A percentile compares a stretch with the other conserved stretches of the same genome.
phyloP scores from a whole-genome alignment of 2,888 invertebrate genomes.

The Galerucella pusilla region DNA sequence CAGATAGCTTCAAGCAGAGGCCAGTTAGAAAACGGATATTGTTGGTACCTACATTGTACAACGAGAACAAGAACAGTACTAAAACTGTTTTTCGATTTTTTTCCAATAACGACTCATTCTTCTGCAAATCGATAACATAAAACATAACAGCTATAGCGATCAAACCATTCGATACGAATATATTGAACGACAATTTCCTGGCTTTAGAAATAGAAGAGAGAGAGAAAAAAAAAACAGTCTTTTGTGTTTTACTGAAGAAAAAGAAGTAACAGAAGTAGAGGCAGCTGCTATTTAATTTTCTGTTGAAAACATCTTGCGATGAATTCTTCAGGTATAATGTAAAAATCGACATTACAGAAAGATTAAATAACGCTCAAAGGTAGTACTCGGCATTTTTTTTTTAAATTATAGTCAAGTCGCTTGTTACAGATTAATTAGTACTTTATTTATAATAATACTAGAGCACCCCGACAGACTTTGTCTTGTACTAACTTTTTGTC shows the following conservation, averaged over 20 bases:
- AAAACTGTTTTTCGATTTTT: neutral
- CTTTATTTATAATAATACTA: neutral
- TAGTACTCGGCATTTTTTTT: neutral
- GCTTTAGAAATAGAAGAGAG: constrained; percentile 18
- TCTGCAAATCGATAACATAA: neutral
- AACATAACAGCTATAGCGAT: neutral
- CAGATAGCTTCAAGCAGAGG: no score
- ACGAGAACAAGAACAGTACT: neutral
- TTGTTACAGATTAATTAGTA: neutral
- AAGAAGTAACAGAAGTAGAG: constrained; percentile 11
- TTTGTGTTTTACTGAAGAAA: constrained; percentile 17
- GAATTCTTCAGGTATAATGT: constrained; percentile 20
- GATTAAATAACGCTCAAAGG: constrained; percentile 2
- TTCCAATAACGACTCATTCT: neutral
- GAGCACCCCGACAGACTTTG: no score
- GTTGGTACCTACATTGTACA: no score
- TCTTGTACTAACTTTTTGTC: no score
- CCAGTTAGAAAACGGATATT: no score
- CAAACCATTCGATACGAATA: constrained; percentile 13
- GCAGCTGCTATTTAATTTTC: constrained; percentile 23
- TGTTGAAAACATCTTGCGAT: constrained; percentile 20
- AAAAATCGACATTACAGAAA: constrained; percentile 3
- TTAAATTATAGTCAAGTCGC: no score
- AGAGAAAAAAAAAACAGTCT: constrained; percentile 4
- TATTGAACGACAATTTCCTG: constrained; percentile 18